A percentile compares a stretch with the other conserved stretches of the same genome.
phyloP scores from a whole-genome alignment of 2,113 vertebrate genomes.

The Phalacrocorax brasilianus region DNA sequence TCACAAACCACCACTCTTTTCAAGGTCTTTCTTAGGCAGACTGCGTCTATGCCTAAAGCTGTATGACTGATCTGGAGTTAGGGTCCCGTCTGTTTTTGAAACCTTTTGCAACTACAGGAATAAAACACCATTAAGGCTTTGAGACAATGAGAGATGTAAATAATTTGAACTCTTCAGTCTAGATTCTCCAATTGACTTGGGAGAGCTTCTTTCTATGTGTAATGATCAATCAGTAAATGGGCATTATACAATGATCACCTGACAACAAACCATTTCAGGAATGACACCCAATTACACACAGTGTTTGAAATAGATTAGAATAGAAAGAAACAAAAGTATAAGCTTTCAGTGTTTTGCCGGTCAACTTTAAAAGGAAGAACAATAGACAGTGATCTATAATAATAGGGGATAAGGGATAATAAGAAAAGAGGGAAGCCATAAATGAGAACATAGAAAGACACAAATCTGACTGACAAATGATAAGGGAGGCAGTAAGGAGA shows the following conservation, averaged over 20 bases:
- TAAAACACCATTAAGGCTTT: not conserved
- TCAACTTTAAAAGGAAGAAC: not conserved
- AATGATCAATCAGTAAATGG: not conserved
- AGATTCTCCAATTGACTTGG: not conserved
- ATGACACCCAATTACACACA: not conserved
- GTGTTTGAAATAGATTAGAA: not conserved
- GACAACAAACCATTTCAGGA: not conserved
- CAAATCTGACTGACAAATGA: not conserved
- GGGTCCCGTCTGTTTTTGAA: not conserved
- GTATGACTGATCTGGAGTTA: not conserved
- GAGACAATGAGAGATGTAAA: not conserved
- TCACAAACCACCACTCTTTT: not conserved
- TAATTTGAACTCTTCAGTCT: not conserved
- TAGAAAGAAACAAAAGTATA: not conserved
- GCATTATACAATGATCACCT: not conserved
- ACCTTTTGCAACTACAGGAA: not conserved
- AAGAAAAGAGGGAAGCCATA: not conserved
- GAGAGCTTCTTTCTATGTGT: not conserved
- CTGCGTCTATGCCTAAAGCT: not conserved
- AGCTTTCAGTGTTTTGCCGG: not conserved
- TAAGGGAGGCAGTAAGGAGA: not conserved
- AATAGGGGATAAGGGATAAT: not conserved
- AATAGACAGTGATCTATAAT: not conserved
- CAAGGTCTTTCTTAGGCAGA: not conserved
- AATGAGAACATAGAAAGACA: not conserved